phyloP scores from a whole-genome alignment of 2,113 vertebrate species.

The Anser cygnoides region DNA sequence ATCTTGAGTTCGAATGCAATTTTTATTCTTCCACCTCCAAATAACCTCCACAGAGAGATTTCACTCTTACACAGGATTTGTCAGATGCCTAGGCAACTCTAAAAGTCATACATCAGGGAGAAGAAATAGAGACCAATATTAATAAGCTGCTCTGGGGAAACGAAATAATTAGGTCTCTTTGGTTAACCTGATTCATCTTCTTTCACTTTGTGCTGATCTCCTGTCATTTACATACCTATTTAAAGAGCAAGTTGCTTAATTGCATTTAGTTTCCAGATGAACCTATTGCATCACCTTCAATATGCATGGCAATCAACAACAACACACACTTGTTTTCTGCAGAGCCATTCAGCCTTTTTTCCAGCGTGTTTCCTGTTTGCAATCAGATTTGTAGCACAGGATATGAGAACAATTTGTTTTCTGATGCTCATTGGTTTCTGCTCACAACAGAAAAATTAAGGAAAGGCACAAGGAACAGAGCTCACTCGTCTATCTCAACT shows the following conservation, averaged over 20 bases:
- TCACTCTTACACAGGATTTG: not conserved
- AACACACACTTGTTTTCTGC: not conserved
- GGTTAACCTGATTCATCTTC: not conserved
- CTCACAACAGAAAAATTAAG: constrained; percentile 18
- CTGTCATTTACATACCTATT: not conserved
- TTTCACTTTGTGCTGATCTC: not conserved
- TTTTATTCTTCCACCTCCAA: not conserved
- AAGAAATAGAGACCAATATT: not conserved
- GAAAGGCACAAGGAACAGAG: not conserved
- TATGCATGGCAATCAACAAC: not conserved
- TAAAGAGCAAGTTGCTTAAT: not conserved
- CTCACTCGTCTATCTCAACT: not conserved
- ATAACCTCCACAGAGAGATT: not conserved
- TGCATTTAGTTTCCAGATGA: not conserved
- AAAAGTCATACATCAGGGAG: not conserved
- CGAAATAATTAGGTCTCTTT: not conserved
- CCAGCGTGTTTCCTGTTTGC: not conserved
- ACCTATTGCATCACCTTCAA: not conserved
- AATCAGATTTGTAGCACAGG: not conserved
- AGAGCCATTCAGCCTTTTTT: not conserved
- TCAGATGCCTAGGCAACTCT: not conserved
- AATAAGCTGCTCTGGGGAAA: not conserved
- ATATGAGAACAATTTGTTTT: not conserved
- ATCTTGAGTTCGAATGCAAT: not conserved
- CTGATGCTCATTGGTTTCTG: not conserved